Conservation (phyloP, 2,113 vertebrate species). For the Pachyramphus minor region DNA sequence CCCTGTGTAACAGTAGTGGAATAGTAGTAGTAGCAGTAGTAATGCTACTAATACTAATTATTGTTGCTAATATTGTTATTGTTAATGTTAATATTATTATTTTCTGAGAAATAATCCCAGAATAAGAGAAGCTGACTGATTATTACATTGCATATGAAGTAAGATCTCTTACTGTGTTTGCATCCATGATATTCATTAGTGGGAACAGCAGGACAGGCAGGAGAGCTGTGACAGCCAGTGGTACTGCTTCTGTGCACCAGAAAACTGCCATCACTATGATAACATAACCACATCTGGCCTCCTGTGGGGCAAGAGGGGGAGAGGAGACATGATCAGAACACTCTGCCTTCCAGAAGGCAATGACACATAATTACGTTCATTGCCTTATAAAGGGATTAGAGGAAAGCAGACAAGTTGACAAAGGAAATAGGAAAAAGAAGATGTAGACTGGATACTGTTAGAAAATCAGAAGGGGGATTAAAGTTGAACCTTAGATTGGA, state of each 20-base stretch:
- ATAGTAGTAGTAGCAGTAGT: neutral
- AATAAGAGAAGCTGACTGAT: neutral
- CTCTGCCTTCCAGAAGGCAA: neutral
- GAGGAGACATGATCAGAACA: neutral
- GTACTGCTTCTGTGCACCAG: slow-evolving; percentile 92
- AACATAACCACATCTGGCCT: slow-evolving; percentile 81
- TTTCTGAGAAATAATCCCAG: neutral
- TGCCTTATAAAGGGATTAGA: neutral
- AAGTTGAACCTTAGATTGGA: neutral
- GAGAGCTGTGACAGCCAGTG: slow-evolving; percentile 86
- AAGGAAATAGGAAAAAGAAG: neutral
- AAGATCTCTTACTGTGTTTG: slow-evolving; percentile 72
- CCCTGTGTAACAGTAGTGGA: too few species aligned
- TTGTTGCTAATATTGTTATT: too few species aligned
- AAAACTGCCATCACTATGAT: slow-evolving; percentile 91
- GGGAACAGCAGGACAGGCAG: slow-evolving; percentile 89
- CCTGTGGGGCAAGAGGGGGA: slow-evolving; percentile 62
- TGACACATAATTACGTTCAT: neutral
- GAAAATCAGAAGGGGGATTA: neutral
- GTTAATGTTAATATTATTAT: too few species aligned
- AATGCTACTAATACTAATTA: neutral
- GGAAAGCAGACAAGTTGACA: neutral
- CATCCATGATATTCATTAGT: slow-evolving; percentile 88
- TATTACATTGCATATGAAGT: neutral
- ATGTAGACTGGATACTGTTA: neutral